Percentiles rank a stretch among this genome's conserved stretches.
Evolutionary conservation across 2,888 invertebrate genomes (phyloP).

Genomic region (Autographa pulchrina): DNA sequence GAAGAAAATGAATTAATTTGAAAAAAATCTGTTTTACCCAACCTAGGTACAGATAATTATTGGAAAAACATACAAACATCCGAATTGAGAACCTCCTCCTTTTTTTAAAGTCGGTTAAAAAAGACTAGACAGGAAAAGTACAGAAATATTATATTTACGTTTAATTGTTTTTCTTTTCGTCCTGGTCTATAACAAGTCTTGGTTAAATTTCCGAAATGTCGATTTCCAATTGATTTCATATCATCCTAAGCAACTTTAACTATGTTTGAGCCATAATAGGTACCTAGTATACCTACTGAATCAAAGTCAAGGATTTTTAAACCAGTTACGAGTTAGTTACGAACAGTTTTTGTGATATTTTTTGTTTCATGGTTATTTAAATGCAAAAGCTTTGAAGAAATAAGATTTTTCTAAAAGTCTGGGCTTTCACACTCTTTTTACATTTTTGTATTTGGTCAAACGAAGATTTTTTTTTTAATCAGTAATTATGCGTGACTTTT

Average conservation of each 20-base stretch:
- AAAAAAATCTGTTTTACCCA: no score
- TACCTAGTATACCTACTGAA: not conserved
- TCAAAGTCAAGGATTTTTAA: conserved; percentile 2
- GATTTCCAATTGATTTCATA: conserved; percentile 1
- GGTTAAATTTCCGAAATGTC: not conserved
- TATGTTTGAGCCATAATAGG: conserved; percentile 1
- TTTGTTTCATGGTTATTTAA: not conserved
- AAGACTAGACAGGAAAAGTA: no score
- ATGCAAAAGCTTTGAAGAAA: not conserved
- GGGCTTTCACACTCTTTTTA: not conserved
- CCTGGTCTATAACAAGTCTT: not conserved
- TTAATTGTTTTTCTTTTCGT: no score
- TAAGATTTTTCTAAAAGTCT: not conserved
- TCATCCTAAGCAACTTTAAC: not conserved
- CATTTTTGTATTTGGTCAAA: not conserved
- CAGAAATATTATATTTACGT: no score
- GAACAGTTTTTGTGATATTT: not conserved
- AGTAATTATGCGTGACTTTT: not conserved
- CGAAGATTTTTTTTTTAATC: not conserved
- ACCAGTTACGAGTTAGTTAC: conserved; percentile 1
- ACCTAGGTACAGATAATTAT: no score
- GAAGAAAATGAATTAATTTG: no score
- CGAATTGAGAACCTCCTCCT: no score
- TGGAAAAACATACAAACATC: no score
- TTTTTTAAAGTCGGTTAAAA: no score